Evolutionary conservation across 2,797 vertebrate genomes (phyloP), one percentile per base, ranked within the genome.

Genomic region (Mormyrus proboscirostris): DNA sequence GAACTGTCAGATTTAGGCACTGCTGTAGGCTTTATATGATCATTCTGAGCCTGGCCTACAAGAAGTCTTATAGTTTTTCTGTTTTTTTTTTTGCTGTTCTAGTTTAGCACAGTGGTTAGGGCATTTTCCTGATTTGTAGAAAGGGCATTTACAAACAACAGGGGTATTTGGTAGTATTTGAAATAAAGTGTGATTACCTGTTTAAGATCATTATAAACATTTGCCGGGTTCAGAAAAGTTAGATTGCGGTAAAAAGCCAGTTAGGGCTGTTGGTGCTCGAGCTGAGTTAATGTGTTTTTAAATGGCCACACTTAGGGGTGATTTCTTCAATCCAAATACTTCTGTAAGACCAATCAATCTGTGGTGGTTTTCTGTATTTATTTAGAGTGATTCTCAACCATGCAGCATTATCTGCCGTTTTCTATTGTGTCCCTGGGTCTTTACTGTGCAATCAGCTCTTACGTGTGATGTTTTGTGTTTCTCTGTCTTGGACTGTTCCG

Each of bases 121-220:
- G 79, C n/a, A 44, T 89, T 49, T 89, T 85, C 79, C 41, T 29
- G 12, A 83, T 89, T 89, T 47, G 14, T 59, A 44, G 62, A 33
- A 55, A 65, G 41, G 19, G 1, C 3, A 57, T 76, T 38, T 25
- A 79, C 86, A 49, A 25, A 87, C 65, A 51, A 73, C 49, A 25
- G 47, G 49, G 47, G 59, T 38, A n/a, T 53, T 16, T 41, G 22
- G 22, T 19, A 51, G 16, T 44, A 82, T 51, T 44, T 16, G 29
- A 88, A 82, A 88, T 88, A 47, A 41, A 50, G 25, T 89, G 65
- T 79, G 22, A 87, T 87, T 76, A 50, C 50, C 53, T 89, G 29
- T 55, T 69, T 89, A 62, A 50, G 87, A 69, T 47, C 87, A 88
- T 69, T 88, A 29, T 88, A 88, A 88, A 69, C 25, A 44, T 65